Percentiles rank a stretch among this genome's conserved stretches.
Evolutionary conservation across 2,888 invertebrate genomes (phyloP).

Genomic region (Cyaniris semiargus): DNA sequence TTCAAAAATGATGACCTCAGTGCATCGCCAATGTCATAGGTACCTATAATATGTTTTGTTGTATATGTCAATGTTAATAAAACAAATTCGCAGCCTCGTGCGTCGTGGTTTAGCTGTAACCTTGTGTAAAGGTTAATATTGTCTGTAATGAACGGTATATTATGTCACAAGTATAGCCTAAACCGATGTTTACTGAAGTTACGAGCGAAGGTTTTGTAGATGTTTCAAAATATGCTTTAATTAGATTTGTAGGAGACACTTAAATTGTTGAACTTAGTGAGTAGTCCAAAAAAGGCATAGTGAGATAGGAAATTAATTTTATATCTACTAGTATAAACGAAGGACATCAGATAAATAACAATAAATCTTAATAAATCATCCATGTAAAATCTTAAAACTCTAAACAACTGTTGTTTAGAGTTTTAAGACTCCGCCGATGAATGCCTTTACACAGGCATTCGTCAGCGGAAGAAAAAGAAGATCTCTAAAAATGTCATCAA

Average conservation of each 20-base stretch:
- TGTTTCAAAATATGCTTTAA: not conserved
- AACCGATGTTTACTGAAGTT: not conserved
- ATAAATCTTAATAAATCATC: not conserved
- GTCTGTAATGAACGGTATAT: constrained; percentile 3
- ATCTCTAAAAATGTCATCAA: no score
- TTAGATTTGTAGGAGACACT: no score
- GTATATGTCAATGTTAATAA: constrained; percentile 8
- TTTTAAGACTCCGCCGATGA: no score
- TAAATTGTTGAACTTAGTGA: no score
- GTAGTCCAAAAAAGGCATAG: no score
- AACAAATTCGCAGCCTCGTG: constrained; percentile 18
- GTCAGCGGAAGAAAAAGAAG: no score
- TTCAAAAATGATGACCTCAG: not conserved
- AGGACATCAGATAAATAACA: no score
- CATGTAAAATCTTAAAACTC: not conserved
- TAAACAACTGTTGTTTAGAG: no score
- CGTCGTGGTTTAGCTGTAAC: constrained; percentile 7
- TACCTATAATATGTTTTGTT: not conserved
- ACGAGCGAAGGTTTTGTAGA: not conserved
- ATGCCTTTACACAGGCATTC: no score
- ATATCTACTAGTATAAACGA: no score
- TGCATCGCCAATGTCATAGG: not conserved
- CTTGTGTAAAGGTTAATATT: not conserved
- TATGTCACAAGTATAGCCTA: constrained; percentile 7
- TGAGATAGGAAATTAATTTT: no score